Evolutionary conservation across 2,797 vertebrate species (phyloP), one percentile per base, ranked within the genome.

Genomic region (Petrocephalus sullivani): DNA sequence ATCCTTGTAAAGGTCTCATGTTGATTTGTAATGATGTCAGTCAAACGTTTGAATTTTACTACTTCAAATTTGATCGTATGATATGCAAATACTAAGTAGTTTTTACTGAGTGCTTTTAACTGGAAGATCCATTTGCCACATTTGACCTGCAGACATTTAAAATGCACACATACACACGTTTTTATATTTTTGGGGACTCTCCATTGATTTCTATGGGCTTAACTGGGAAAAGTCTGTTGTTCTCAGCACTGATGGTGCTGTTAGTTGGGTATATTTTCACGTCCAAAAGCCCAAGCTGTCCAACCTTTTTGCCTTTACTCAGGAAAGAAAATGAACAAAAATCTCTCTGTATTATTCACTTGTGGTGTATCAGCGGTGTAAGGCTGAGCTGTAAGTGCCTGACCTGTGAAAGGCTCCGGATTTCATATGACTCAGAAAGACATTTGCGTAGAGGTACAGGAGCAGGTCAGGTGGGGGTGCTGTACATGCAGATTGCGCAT

Each of bases 401-500:
- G 4, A 49, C 16, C 46, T 53, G 10, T 83, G 78, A 83, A 83
- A 83, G 41, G 49, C 4, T 53, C n/a, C 51, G 46, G 41, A 21
- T 78, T 37, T 78, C 71, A 41, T 14, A 71, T 14, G 28, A 37
- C 9, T 71, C 28, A 58, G 19, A 71, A 33, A 75, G 33, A 19
- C 33, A 78, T 78, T 78, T 78, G 71, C 16, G 6, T 78, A 46
- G 41, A n/a, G 71, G 16, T 78, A 78, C 14, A 41, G 78, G n/a
- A 51, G 46, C 19, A 12, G n/a, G 78, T 53, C 12, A 83, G 41
- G 8, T 10, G 78, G 64, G 64, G 71, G 5, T 8, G 33, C 84
- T 57, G 54, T 85, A 37, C 54, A 57, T 19, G 81, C 91, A 93
- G 28, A 56, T 85, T 16, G 53, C 90, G 91, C 90, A 91, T 88